phyloP scores from a whole-genome alignment of 1,140 invertebrate species.

The Paraescarpia echinospica region DNA sequence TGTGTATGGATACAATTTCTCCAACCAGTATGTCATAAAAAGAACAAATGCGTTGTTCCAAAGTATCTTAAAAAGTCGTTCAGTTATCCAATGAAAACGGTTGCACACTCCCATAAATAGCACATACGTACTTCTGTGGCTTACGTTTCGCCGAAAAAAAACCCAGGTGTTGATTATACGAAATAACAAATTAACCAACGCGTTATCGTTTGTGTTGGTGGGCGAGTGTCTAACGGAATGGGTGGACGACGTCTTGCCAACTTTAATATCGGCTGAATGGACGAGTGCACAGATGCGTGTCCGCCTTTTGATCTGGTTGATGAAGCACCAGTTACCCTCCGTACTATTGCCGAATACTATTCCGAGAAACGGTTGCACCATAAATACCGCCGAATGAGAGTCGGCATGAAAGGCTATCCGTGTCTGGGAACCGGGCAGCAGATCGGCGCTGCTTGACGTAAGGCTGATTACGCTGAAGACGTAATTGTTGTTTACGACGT shows the following conservation, averaged over 20 bases:
- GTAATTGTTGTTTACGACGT: background rate
- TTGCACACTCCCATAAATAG: too few relatives aligned
- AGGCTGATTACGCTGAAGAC: too few relatives aligned
- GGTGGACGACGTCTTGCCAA: background rate
- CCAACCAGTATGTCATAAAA: too few relatives aligned
- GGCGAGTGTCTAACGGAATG: background rate
- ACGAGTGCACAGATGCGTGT: background rate
- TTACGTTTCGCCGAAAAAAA: background rate
- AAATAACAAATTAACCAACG: background rate
- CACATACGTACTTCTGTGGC: background rate
- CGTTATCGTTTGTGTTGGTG: background rate
- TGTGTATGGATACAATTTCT: too few relatives aligned
- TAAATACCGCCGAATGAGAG: background rate
- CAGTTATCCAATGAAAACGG: too few relatives aligned
- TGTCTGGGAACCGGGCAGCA: too few relatives aligned
- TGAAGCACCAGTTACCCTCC: background rate
- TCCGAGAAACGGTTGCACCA: background rate
- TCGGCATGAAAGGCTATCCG: background rate
- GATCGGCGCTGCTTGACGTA: too few relatives aligned
- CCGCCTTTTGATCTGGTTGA: background rate
- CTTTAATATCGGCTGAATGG: background rate
- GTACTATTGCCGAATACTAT: background rate
- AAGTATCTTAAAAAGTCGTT: too few relatives aligned
- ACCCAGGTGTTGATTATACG: background rate
- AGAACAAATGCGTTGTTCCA: too few relatives aligned